Evolutionary conservation across 2,113 vertebrate genomes (phyloP).

Genomic region (Myotis davidii): DNA sequence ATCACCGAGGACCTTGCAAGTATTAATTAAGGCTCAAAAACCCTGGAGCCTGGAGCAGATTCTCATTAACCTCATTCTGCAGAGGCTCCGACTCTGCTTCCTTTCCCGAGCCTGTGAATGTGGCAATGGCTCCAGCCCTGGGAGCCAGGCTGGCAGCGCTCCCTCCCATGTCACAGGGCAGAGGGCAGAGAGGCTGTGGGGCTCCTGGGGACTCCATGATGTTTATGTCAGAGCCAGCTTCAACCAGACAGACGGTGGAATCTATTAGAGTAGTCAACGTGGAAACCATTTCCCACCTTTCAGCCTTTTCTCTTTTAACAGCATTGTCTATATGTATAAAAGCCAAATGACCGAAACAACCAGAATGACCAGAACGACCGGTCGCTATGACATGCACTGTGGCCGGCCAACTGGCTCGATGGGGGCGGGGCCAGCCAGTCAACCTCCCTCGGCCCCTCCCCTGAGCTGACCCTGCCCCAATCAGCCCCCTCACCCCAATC

Average conservation of each 20-base stretch:
- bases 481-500: too few species aligned
- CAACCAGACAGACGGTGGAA: not conserved
- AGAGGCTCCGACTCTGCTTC: not conserved
- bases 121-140: not conserved
- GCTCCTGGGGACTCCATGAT: not conserved
- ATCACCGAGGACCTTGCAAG: constrained; percentile 40
- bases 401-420: too few species aligned
- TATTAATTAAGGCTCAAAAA: constrained; percentile 76
- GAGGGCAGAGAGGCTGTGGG: not conserved
- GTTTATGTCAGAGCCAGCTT: not conserved
- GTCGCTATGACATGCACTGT: too few species aligned
- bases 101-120: not conserved
- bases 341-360: too few species aligned
- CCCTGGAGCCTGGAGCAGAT: constrained; percentile 54
- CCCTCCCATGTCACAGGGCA: not conserved
- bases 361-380: too few species aligned
- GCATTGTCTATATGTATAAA: not conserved
- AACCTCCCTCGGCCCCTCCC: too few species aligned
- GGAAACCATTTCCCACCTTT: not conserved
- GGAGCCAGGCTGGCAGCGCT: not conserved
- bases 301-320: not conserved
- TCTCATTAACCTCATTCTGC: constrained; percentile 75
- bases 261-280: not conserved
- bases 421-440: too few species aligned
- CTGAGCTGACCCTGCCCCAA: too few species aligned